These are phyloP conservation scores for Leptobrachium ailaonicum DNA, from an alignment of 2,113 vertebrate genomes.

Conservation along the genomic window DNA sequence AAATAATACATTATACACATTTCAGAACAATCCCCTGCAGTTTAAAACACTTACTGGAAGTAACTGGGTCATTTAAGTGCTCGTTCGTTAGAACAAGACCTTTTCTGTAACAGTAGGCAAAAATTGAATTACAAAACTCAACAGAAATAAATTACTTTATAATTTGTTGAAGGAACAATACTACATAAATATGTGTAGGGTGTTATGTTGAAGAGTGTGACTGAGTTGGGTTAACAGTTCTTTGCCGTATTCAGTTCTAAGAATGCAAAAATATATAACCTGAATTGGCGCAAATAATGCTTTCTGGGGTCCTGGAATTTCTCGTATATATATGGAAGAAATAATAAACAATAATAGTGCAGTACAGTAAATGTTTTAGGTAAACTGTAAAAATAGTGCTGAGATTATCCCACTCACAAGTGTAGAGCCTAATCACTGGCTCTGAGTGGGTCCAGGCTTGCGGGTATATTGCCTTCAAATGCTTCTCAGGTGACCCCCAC, in stretches of 20 bases:
- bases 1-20: conserved; percentile 47
- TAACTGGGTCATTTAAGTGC: conserved; percentile 47
- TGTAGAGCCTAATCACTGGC: too few relatives aligned
- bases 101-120: conserved; percentile 37
- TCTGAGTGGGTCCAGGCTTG: too few relatives aligned
- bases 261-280: too few relatives aligned
- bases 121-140: conserved; percentile 33
- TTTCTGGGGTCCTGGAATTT: too few relatives aligned
- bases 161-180: conserved; percentile 22
- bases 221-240: background rate
- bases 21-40: conserved; percentile 41
- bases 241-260: background rate
- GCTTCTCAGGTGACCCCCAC: too few relatives aligned
- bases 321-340: too few relatives aligned
- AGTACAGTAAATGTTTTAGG: too few relatives aligned
- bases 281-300: too few relatives aligned
- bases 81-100: conserved; percentile 30
- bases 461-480: too few relatives aligned
- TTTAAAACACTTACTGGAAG: conserved; percentile 45
- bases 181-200: conserved; percentile 12
- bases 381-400: too few relatives aligned
- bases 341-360: too few relatives aligned
- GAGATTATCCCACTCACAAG: too few relatives aligned
- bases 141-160: conserved; percentile 34
- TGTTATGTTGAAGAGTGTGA: background rate